These are phyloP conservation scores for Meriones psammophilus DNA, from an alignment of 2,797 vertebrate genomes.

Conservation along the genomic window DNA sequence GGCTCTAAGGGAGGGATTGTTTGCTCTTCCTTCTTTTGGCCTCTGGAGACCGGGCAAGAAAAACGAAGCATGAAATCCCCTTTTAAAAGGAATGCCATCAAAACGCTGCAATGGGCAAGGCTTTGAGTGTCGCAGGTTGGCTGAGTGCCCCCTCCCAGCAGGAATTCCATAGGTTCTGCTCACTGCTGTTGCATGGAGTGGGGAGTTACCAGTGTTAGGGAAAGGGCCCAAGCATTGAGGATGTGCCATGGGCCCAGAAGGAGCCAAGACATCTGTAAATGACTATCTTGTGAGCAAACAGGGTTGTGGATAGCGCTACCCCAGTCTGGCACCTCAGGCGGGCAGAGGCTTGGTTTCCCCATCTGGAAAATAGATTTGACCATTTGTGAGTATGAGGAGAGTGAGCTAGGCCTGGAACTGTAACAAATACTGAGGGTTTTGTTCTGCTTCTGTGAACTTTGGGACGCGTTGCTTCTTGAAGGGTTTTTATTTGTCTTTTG, in stretches of 20 bases:
- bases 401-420: neutral
- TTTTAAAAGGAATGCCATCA: slow-evolving; percentile 75
- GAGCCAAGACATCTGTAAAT: neutral
- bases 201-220: neutral
- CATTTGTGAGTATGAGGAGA: neutral
- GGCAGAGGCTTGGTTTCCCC: slow-evolving; percentile 7
- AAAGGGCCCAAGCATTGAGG: neutral
- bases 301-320: neutral
- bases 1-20: slow-evolving; percentile 78
- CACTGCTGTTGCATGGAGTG: neutral
- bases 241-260: neutral
- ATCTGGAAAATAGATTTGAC: slow-evolving; percentile 2
- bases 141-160: neutral
- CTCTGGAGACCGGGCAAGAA: slow-evolving; percentile 62
- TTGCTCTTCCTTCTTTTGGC: slow-evolving; percentile 72
- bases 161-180: neutral
- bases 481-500: neutral
- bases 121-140: neutral
- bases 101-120: slow-evolving; percentile 56
- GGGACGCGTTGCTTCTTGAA: neutral
- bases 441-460: neutral
- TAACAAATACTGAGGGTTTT: neutral
- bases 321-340: neutral
- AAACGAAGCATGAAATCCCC: slow-evolving; percentile 80
- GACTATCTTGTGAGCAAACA: neutral